phyloP scores from a whole-genome alignment of 2,797 vertebrate genomes.

The Sebastes miniatus region DNA sequence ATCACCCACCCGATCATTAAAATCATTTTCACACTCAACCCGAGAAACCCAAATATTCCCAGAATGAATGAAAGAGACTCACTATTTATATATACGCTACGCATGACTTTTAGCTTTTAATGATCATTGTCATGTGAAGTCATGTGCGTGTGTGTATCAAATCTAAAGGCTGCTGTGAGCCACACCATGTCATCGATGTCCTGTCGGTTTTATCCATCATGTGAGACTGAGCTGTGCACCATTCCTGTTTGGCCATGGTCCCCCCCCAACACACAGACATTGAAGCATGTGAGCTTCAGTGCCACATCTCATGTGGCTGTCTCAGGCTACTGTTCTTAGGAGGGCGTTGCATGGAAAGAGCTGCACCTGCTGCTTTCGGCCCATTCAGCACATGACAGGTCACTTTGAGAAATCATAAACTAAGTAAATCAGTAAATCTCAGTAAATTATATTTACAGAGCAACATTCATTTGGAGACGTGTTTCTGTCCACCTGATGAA shows the following conservation, averaged over 20 bases:
- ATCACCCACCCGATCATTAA: not conserved
- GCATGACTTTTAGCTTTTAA: not conserved
- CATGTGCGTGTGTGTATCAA: slow-evolving; percentile 43
- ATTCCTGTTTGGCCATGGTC: slow-evolving; percentile 37
- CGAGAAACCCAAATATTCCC: not conserved
- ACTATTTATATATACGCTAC: not conserved
- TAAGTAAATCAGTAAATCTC: too few relatives aligned
- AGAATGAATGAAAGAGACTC: not conserved
- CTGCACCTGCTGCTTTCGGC: not conserved
- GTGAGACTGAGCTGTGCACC: slow-evolving; percentile 21
- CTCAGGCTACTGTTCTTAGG: not conserved
- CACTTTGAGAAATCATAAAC: too few relatives aligned
- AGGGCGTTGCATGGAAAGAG: not conserved
- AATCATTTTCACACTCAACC: not conserved
- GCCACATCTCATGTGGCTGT: not conserved
- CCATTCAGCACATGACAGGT: not conserved
- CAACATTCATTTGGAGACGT: not conserved
- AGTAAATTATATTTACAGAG: not conserved
- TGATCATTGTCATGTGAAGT: slow-evolving; percentile 16
- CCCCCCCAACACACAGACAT: too few relatives aligned
- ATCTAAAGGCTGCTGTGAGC: slow-evolving; percentile 4
- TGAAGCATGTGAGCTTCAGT: slow-evolving; percentile 3
- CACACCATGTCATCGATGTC: slow-evolving; percentile 42
- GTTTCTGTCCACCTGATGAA: not conserved
- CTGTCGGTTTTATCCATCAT: slow-evolving; percentile 21